A percentile compares a stretch with the other conserved stretches of the same genome.
Conservation (phyloP, 2,797 vertebrate genomes). For the Champsocephalus esox region DNA sequence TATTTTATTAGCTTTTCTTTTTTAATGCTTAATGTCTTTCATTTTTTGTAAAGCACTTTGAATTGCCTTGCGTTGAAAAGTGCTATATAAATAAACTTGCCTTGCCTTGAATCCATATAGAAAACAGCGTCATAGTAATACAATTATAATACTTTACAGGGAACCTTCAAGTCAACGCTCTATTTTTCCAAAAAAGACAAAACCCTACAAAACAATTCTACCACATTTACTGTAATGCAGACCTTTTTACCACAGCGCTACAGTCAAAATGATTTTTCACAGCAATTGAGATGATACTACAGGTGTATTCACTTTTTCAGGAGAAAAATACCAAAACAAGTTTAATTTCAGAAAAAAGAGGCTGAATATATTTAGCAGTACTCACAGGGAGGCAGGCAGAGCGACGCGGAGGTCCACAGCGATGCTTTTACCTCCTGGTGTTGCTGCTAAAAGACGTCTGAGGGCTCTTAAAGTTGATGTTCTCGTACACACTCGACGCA, state of each 20-base stretch:
- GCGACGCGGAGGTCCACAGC: conserved; percentile 54
- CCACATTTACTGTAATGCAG: neutral
- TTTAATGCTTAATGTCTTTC: no score
- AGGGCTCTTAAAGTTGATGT: conserved; percentile 90
- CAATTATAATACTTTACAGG: neutral
- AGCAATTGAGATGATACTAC: neutral
- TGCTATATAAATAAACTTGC: no score
- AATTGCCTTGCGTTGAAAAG: no score
- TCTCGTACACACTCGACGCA: conserved; percentile 90
- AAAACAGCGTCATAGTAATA: neutral
- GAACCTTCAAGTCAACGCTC: neutral
- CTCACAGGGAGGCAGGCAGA: conserved; percentile 78
- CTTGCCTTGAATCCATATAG: neutral
- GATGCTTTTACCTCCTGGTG: conserved; percentile 85
- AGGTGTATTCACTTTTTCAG: conserved; percentile 1
- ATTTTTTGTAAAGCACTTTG: no score
- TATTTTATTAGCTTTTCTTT: no score
- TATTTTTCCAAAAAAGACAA: conserved; percentile 1
- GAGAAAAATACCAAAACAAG: neutral
- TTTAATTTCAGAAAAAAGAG: neutral
- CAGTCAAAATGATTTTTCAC: neutral
- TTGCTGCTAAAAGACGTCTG: conserved; percentile 86
- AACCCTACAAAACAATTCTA: neutral
- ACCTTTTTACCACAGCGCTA: neutral
- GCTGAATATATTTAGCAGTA: conserved; percentile 32